Conservation (phyloP, 2,113 vertebrate genomes). For the Amazona vittata region DNA sequence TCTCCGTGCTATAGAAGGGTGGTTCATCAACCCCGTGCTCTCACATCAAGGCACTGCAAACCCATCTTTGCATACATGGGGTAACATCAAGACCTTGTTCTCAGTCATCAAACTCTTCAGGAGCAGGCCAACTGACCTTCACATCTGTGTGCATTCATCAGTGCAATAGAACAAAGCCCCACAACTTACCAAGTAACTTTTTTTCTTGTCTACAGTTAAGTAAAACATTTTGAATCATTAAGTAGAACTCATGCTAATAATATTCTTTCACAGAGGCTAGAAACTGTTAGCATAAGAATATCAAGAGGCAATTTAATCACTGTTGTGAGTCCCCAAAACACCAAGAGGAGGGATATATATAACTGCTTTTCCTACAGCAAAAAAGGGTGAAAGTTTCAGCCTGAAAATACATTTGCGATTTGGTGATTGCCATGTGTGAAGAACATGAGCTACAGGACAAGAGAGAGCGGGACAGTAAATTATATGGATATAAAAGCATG, state of each 20-base stretch:
- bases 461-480: background rate
- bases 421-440: background rate
- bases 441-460: background rate
- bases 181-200: background rate
- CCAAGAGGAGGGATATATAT: background rate
- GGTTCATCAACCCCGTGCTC: background rate
- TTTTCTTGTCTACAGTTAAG: background rate
- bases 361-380: background rate
- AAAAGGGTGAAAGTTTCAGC: background rate
- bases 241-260: background rate
- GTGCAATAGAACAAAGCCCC: background rate
- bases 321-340: background rate
- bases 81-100: accelerated
- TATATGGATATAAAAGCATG: background rate
- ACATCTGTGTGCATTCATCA: background rate
- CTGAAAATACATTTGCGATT: background rate
- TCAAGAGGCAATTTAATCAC: background rate
- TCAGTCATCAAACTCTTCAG: background rate
- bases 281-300: background rate
- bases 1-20: background rate
- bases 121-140: background rate
- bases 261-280: background rate
- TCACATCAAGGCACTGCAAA: background rate
- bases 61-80: accelerated
- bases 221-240: background rate